Evolutionary conservation across 2,113 vertebrate genomes (phyloP).

Genomic region (Equus quagga): DNA sequence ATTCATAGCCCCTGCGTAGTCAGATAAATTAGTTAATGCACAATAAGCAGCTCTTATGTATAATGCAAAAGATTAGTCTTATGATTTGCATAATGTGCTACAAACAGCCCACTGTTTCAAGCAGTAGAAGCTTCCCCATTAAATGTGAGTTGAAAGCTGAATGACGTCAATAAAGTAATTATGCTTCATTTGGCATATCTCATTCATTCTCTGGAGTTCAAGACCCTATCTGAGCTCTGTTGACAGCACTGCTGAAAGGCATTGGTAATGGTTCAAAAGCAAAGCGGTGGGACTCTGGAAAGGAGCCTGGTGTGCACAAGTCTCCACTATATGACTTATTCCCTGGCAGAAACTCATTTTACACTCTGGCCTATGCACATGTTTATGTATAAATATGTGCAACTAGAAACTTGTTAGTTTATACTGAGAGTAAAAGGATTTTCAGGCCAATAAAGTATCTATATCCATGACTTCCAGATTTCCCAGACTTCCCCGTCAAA

Average conservation of each 20-base stretch:
- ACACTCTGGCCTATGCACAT: neutral
- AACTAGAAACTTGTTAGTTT: neutral
- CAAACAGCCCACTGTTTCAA: slow-evolving; percentile 86
- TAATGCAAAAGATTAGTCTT: slow-evolving; percentile 89
- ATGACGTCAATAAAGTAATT: slow-evolving; percentile 87
- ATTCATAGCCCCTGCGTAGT: slow-evolving; percentile 86
- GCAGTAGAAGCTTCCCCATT: slow-evolving; percentile 78
- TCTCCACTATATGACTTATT: neutral
- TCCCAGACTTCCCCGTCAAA: neutral
- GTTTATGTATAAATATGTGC: neutral
- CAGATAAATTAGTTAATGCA: slow-evolving; percentile 89
- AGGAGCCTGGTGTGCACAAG: neutral
- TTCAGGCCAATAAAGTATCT: neutral
- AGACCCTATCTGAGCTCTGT: slow-evolving; percentile 65
- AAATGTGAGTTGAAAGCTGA: slow-evolving; percentile 84
- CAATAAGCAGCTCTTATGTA: slow-evolving; percentile 87
- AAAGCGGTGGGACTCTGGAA: slow-evolving; percentile 25
- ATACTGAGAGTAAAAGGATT: neutral
- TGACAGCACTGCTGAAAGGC: slow-evolving; percentile 79
- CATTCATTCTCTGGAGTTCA: slow-evolving; percentile 83
- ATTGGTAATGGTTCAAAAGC: slow-evolving; percentile 73
- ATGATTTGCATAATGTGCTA: slow-evolving; percentile 89
- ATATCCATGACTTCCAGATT: neutral
- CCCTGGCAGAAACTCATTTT: neutral
- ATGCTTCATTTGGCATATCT: slow-evolving; percentile 80